Evolutionary conservation across 1,140 invertebrate genomes (phyloP).

Genomic region (Scaptomyza montana): DNA sequence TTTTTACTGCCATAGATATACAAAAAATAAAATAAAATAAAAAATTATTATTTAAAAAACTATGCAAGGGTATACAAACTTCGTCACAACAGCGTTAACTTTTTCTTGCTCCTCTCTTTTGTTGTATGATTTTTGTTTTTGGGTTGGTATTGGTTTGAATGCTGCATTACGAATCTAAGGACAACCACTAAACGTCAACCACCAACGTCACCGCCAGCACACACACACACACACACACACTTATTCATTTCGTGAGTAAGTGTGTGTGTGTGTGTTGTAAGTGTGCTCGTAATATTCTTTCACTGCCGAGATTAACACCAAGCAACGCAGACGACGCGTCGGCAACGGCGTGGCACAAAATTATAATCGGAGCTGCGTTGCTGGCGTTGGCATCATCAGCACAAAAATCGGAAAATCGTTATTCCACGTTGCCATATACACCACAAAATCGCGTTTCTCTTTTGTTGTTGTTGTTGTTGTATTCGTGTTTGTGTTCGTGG

Average conservation of each 20-base stretch:
- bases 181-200: slow-evolving; percentile 81
- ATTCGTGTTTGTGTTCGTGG: slow-evolving; percentile 16
- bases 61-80: background rate
- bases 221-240: slow-evolving; percentile 63
- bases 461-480: background rate
- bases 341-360: slow-evolving; percentile 36
- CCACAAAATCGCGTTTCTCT: slow-evolving; percentile 71
- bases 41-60: too few relatives aligned
- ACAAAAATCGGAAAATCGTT: slow-evolving; percentile 77
- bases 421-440: slow-evolving; percentile 64
- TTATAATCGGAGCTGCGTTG: slow-evolving; percentile 65
- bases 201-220: slow-evolving; percentile 72
- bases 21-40: too few relatives aligned
- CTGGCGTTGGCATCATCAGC: slow-evolving; percentile 26
- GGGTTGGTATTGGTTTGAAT: slow-evolving; percentile 32
- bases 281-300: slow-evolving; percentile 74
- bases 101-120: slow-evolving; percentile 1
- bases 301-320: slow-evolving; percentile 78
- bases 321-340: slow-evolving; percentile 34
- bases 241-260: too few relatives aligned
- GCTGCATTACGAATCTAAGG: slow-evolving; percentile 61
- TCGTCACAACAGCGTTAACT: background rate
- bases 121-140: slow-evolving; percentile 14
- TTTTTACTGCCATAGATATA: too few relatives aligned
- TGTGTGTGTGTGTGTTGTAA: slow-evolving; percentile 17